Conservation (phyloP, 2,888 invertebrate genomes). For the Polia nebulosa region DNA sequence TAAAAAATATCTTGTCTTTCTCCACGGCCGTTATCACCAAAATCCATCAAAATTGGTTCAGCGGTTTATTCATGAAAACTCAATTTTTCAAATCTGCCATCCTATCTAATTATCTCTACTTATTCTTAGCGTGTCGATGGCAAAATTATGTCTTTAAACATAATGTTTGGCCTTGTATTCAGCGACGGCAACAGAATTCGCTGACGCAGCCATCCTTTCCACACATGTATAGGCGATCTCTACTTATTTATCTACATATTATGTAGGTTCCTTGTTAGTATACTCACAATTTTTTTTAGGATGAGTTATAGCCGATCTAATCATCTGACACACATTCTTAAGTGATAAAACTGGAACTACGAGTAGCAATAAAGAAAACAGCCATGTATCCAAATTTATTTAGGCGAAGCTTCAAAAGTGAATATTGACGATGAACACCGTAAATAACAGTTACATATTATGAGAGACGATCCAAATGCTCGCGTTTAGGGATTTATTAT, state of each 20-base stretch:
- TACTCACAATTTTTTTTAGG: neutral
- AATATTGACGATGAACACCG: neutral
- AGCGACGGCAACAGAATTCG: too few relatives aligned
- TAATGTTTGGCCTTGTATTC: too few relatives aligned
- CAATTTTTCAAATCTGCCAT: neutral
- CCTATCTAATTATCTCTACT: neutral
- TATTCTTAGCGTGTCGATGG: too few relatives aligned
- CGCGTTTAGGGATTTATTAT: neutral
- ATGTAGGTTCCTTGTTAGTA: neutral
- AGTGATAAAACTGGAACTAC: constrained; percentile 19
- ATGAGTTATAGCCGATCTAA: neutral
- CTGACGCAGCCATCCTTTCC: too few relatives aligned
- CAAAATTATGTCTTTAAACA: too few relatives aligned
- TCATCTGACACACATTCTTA: constrained; percentile 7
- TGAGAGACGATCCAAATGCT: constrained; percentile 3
- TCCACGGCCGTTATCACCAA: too few relatives aligned
- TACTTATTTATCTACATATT: too few relatives aligned
- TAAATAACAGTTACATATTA: constrained; percentile 15
- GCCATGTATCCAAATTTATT: neutral
- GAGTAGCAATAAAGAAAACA: neutral
- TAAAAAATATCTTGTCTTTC: too few relatives aligned
- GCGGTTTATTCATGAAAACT: neutral
- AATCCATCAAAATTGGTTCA: too few relatives aligned
- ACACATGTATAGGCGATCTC: too few relatives aligned
- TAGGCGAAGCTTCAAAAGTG: neutral